A percentile compares a stretch with the other conserved stretches of the same genome.
These are phyloP conservation scores for Zootermopsis nevadensis DNA, from an alignment of 2,888 invertebrate genomes.

Conservation along the genomic window DNA sequence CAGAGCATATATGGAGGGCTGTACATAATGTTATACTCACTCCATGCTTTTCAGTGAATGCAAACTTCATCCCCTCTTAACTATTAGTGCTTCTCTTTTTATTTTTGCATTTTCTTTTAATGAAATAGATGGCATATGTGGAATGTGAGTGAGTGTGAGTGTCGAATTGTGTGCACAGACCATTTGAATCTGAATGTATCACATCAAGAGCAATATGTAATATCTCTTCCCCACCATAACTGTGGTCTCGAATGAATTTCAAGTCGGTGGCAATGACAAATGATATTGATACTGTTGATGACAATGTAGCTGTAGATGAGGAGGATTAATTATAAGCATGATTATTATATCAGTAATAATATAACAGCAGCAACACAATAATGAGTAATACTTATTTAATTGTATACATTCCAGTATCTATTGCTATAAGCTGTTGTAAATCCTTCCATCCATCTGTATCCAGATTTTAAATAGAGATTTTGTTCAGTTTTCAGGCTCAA, in stretches of 20 bases:
- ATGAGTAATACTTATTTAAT: constrained; percentile 28
- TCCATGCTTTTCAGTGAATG: constrained; percentile 28
- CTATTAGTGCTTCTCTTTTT: constrained; percentile 6
- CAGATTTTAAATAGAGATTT: constrained; percentile 4
- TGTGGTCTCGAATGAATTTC: constrained; percentile 30
- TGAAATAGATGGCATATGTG: constrained; percentile 4
- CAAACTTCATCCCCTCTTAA: constrained; percentile 8
- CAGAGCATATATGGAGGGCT: constrained; percentile 24
- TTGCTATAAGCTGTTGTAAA: constrained; percentile 33
- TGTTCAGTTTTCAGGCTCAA: constrained; percentile 11
- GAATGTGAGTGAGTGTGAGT: neutral
- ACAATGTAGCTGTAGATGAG: constrained; percentile 28
- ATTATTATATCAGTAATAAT: constrained; percentile 36
- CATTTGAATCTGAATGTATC: constrained; percentile 27
- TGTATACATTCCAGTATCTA: constrained; percentile 30
- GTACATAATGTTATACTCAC: constrained; percentile 36
- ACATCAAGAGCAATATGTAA: constrained; percentile 29
- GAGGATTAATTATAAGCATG: constrained; percentile 33
- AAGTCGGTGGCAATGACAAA: constrained; percentile 19
- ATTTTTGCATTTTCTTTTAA: neutral
- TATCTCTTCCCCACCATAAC: neutral
- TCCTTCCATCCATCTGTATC: constrained; percentile 43
- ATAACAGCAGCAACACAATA: constrained; percentile 27
- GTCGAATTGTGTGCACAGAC: neutral
- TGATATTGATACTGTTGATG: constrained; percentile 33